These are phyloP conservation scores for Ceraclea dissimilis DNA, from an alignment of 2,888 invertebrate species.

Conservation along the genomic window DNA sequence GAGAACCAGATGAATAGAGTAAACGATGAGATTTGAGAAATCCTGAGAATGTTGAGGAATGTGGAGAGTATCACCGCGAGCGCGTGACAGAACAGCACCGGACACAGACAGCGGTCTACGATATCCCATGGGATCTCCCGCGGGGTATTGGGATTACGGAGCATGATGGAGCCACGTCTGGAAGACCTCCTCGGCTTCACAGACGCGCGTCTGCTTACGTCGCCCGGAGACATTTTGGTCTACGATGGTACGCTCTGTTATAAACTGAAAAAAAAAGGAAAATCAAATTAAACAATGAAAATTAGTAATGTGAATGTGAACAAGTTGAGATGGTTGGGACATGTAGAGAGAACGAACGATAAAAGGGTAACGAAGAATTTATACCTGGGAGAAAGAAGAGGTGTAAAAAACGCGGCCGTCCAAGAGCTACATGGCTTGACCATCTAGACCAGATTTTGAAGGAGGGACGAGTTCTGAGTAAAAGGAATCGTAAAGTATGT, in stretches of 20 bases:
- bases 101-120: constrained; percentile 67
- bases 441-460: no score
- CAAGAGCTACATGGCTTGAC: no score
- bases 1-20: constrained; percentile 72
- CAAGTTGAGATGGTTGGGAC: no score
- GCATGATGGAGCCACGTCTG: constrained; percentile 50
- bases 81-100: constrained; percentile 73
- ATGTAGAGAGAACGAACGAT: no score
- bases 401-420: no score
- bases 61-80: constrained; percentile 68
- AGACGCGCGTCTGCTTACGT: constrained; percentile 46
- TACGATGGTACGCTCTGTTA: background rate
- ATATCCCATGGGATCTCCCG: constrained; percentile 66
- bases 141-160: constrained; percentile 47
- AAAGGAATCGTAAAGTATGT: no score
- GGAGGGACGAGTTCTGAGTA: no score
- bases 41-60: constrained; percentile 60
- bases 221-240: constrained; percentile 41
- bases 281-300: no score
- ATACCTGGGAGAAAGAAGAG: no score
- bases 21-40: constrained; percentile 70
- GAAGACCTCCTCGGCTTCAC: constrained; percentile 49
- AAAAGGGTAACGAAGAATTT: no score
- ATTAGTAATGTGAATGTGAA: no score
- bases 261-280: background rate